Conservation (phyloP, 2,888 invertebrate genomes). For the Agrypnus murinus region DNA sequence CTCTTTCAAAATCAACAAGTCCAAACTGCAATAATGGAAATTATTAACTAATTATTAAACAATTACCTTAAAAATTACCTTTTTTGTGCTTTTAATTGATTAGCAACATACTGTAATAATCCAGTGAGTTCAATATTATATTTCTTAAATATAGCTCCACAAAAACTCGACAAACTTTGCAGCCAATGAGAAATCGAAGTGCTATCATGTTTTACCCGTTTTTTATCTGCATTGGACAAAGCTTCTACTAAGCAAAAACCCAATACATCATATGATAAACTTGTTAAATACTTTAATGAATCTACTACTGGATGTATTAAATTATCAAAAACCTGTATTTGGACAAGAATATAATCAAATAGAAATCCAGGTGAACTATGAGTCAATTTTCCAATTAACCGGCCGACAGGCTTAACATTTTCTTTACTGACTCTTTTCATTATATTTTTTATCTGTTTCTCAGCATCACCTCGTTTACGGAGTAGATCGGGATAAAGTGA, state of each 20-base stretch:
- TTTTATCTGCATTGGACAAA: slow-evolving; percentile 84
- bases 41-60: slow-evolving; percentile 30
- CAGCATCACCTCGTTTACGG: slow-evolving; percentile 87
- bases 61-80: slow-evolving; percentile 76
- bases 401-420: slow-evolving; percentile 96
- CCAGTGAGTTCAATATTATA: slow-evolving; percentile 97
- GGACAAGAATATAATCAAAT: slow-evolving; percentile 87
- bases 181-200: slow-evolving; percentile 95
- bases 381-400: slow-evolving; percentile 96
- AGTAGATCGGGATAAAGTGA: slow-evolving; percentile 88
- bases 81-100: slow-evolving; percentile 96
- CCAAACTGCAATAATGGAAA: slow-evolving; percentile 76
- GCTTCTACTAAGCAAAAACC: slow-evolving; percentile 97
- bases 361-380: slow-evolving; percentile 97
- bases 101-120: slow-evolving; percentile 96
- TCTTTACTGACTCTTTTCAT: slow-evolving; percentile 99
- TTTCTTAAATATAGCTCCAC: slow-evolving; percentile 97
- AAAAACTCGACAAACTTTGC: slow-evolving; percentile 95
- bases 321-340: slow-evolving; percentile 71
- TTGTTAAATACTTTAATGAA: slow-evolving; percentile 95
- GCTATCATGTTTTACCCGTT: slow-evolving; percentile 89
- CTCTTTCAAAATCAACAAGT: slow-evolving; percentile 94
- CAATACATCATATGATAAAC: slow-evolving; percentile 95
- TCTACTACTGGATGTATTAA: slow-evolving; percentile 91
- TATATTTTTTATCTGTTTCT: slow-evolving; percentile 94